Conservation (phyloP, 2,797 vertebrate genomes). For the Takifugu rubripes region DNA sequence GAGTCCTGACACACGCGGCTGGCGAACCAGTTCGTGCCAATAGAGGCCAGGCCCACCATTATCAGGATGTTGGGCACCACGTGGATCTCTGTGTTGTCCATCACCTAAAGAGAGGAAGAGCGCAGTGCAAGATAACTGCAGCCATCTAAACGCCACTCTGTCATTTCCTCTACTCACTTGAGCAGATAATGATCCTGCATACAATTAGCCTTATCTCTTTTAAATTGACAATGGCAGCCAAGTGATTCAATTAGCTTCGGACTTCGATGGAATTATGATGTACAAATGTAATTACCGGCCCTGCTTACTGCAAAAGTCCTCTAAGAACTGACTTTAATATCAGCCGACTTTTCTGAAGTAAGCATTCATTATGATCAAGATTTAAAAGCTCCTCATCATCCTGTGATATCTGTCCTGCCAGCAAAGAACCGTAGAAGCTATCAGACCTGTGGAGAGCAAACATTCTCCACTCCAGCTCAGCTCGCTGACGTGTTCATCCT, state of each 20-base stretch:
- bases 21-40: constrained; percentile 87
- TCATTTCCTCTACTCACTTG: constrained; percentile 36
- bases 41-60: constrained; percentile 84
- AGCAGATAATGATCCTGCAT: constrained; percentile 38
- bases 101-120: constrained; percentile 73
- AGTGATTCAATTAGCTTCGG: constrained; percentile 43
- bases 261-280: constrained; percentile 21
- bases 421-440: too few species aligned
- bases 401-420: constrained; percentile 5
- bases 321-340: constrained; percentile 32
- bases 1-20: constrained; percentile 94
- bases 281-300: constrained; percentile 26
- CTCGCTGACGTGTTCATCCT: not conserved
- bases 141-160: constrained; percentile 22
- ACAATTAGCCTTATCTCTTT: constrained; percentile 44
- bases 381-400: constrained; percentile 6
- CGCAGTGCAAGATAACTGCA: constrained; percentile 23
- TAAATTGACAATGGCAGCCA: constrained; percentile 28
- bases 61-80: constrained; percentile 95
- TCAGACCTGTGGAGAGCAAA: too few species aligned
- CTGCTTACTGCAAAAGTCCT: constrained; percentile 27
- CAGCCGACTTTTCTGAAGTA: constrained; percentile 4
- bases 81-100: constrained; percentile 94
- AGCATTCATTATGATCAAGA: constrained; percentile 25
- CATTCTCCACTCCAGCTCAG: not conserved